Evolutionary conservation across 2,797 vertebrate genomes (phyloP), one percentile per base, ranked within the genome.

Genomic region (Lepus townsendii): DNA sequence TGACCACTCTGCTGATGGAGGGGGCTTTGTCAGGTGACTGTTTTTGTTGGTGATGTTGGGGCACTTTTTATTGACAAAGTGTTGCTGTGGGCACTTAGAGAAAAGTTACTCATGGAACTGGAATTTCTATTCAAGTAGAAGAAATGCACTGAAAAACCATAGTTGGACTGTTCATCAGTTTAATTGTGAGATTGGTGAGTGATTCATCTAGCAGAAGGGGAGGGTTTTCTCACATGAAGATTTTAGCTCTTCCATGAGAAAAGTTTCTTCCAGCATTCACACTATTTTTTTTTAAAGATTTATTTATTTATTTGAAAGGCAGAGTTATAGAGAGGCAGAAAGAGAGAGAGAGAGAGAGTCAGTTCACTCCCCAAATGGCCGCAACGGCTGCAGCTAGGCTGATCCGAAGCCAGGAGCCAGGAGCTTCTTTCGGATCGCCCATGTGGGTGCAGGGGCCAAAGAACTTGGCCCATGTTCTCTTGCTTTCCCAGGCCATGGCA

Each of bases 171-270:
- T 57, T 84, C 76, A 63, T 78, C 14, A 66, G 11, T 82, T 73
- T 92, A 93, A 62, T 93, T 5, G 3, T 73, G 66, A 88, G 75
- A 71, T 93, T 82, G 71, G 20, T 85, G 30, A 57, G 24, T 72
- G 82, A 90, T 92, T 77, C 65, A 50, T 54, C 30, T 84, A 87
- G 32, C 26, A 91, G 20, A 62, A 63, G 54, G 63, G 77, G 16
- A 65, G 73, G 17, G 78, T 62, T 93, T 42, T 83, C 42, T 95
- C 32, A 88, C 57, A 27, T 66, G 14, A 87, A 90, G 62, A 76
- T 71, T 95, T 96, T 95, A 94, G 50, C n/a, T 93, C 35, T 60
- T 69, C 42, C 42, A n/a, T 47, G 52, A 84, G 50, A 93, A 62
- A n/a, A 79, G 78, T 90, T 96, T 95, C 68, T 87, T 27, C 19